These are phyloP conservation scores for Henricia sp. DNA, from an alignment of 53 echinoderm and acorn worm species.

Conservation along the genomic window DNA sequence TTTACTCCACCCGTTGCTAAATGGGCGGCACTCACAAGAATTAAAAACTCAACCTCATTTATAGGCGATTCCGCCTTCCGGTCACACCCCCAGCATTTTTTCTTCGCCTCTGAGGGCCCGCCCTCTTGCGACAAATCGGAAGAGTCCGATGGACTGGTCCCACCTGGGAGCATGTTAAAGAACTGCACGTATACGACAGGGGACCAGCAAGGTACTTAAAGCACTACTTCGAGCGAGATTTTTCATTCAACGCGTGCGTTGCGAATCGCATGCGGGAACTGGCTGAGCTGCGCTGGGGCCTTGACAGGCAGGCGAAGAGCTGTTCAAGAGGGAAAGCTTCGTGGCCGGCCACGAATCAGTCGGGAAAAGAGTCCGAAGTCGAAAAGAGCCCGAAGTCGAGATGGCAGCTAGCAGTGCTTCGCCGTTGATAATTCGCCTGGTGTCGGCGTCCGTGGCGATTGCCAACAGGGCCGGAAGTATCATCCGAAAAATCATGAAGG, in stretches of 20 bases:
- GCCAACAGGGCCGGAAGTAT: slow-evolving; percentile 90
- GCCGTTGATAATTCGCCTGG: slow-evolving; percentile 81
- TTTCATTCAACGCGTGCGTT: background rate
- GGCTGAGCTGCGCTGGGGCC: background rate
- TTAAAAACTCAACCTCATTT: no score
- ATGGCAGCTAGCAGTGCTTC: slow-evolving; percentile 54
- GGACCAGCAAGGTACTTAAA: slow-evolving; percentile 18
- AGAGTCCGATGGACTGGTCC: slow-evolving; percentile 16
- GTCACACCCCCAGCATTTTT: no score
- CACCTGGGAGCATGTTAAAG: background rate
- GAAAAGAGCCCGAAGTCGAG: background rate
- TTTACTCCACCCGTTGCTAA: no score
- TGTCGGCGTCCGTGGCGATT: slow-evolving; percentile 87
- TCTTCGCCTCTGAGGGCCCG: no score
- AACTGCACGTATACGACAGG: background rate
- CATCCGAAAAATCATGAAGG: slow-evolving; percentile 96
- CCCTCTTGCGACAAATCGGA: background rate
- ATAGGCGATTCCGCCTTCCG: no score
- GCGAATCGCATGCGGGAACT: background rate
- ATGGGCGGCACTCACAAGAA: no score
- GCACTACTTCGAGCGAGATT: no score
- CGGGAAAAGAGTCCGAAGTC: slow-evolving; percentile 8
- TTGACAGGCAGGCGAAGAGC: background rate
- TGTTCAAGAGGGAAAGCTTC: background rate
- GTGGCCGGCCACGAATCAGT: background rate